Conservation (phyloP, 2,888 invertebrate species). For the Adelognathus sp. region DNA sequence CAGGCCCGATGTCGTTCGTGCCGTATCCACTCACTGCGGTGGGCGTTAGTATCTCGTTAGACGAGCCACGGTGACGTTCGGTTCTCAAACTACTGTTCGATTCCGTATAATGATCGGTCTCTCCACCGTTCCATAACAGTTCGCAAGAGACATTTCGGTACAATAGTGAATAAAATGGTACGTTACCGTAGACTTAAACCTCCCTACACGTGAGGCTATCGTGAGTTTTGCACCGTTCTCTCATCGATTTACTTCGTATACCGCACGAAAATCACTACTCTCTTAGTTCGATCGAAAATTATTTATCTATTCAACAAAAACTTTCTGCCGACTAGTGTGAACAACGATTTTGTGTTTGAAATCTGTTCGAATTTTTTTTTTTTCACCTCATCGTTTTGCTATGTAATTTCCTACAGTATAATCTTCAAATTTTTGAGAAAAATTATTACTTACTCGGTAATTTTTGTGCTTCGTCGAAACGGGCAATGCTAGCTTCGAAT, state of each 20-base stretch:
- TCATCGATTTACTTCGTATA: not conserved
- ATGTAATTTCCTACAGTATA: too few species aligned
- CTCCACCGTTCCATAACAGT: not conserved
- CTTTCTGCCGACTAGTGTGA: too few species aligned
- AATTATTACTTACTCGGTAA: too few species aligned
- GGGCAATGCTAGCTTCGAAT: too few species aligned
- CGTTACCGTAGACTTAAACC: not conserved
- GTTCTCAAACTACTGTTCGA: constrained; percentile 16
- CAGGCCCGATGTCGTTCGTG: constrained; percentile 5
- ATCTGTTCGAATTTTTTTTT: not conserved
- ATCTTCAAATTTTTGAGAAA: too few species aligned
- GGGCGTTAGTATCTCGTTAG: constrained; percentile 57
- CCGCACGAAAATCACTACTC: not conserved
- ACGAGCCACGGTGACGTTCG: constrained; percentile 48
- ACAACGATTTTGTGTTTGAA: too few species aligned
- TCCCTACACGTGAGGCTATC: not conserved
- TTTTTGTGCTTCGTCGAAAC: not conserved
- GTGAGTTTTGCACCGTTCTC: not conserved
- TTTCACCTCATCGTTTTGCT: not conserved
- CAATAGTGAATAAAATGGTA: not conserved
- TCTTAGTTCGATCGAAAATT: not conserved
- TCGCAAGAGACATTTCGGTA: not conserved
- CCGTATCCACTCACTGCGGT: constrained; percentile 46
- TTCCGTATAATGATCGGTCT: not conserved
- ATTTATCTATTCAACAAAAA: too few species aligned